These are phyloP conservation scores for Stramonita haemastoma DNA, from an alignment of 2,888 invertebrate genomes.

Conservation along the genomic window DNA sequence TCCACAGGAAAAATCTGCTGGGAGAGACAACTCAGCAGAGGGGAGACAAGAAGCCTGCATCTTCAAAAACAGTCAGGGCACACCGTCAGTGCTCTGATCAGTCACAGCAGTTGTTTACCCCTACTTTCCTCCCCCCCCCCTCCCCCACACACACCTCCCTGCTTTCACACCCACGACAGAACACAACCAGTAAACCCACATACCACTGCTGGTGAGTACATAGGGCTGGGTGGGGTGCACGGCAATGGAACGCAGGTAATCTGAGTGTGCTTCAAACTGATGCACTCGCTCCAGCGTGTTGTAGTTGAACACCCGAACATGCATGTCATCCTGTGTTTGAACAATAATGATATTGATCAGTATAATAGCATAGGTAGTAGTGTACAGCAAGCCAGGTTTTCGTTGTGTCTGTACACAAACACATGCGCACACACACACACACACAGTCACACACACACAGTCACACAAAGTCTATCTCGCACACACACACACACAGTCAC, in stretches of 20 bases:
- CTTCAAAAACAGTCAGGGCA: too few species aligned
- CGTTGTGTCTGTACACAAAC: not conserved
- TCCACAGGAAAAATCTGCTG: too few species aligned
- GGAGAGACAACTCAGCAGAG: too few species aligned
- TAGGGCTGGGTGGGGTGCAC: slow-evolving; percentile 98
- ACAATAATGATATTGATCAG: not conserved
- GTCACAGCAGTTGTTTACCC: too few species aligned
- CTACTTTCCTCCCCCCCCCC: slow-evolving; percentile 79
- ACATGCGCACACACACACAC: not conserved
- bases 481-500: too few species aligned
- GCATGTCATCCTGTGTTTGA: slow-evolving; percentile 78
- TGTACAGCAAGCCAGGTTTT: not conserved
- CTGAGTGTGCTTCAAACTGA: slow-evolving; percentile 98
- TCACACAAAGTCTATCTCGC: not conserved
- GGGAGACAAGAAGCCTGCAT: too few species aligned
- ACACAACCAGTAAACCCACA: slow-evolving; percentile 67
- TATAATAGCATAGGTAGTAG: not conserved
- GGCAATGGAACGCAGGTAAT: slow-evolving; percentile 96
- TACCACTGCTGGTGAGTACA: slow-evolving; percentile 96
- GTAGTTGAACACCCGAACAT: slow-evolving; percentile 96
- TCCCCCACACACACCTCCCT: not conserved
- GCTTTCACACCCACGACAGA: not conserved
- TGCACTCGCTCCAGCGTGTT: slow-evolving; percentile 98
- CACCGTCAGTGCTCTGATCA: too few species aligned
- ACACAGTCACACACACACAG: not conserved